phyloP scores from a whole-genome alignment of 64 coral and sea anemone genomes.

The Acropora tenuis region DNA sequence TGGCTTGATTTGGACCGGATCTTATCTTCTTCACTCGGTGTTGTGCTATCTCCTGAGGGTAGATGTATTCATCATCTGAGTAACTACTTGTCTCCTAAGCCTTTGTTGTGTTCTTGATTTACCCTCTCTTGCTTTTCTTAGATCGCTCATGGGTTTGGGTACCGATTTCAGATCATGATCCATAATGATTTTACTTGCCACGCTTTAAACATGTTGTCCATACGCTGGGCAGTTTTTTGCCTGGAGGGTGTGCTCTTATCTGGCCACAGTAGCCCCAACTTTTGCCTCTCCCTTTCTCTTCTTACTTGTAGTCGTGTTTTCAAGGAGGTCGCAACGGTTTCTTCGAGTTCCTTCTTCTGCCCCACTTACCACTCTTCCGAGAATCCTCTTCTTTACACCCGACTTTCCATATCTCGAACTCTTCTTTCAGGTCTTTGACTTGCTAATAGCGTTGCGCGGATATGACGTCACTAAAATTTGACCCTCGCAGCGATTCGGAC shows the following conservation, averaged over 20 bases:
- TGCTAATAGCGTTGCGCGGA: no score
- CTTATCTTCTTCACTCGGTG: constrained; percentile 57
- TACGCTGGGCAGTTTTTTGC: constrained; percentile 59
- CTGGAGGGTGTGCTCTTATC: constrained; percentile 55
- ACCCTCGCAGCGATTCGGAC: no score
- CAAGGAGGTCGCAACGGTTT: not conserved
- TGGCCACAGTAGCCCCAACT: constrained; percentile 70
- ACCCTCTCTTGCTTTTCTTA: constrained; percentile 3
- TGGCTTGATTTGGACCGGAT: constrained; percentile 56
- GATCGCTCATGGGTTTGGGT: not conserved
- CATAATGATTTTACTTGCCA: constrained; percentile 77
- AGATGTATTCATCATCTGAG: constrained; percentile 61
- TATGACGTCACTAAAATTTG: no score
- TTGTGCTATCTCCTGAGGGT: constrained; percentile 36
- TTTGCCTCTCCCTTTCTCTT: constrained; percentile 21
- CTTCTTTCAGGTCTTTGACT: constrained; percentile 71
- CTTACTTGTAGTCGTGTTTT: not conserved
- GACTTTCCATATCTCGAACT: constrained; percentile 57
- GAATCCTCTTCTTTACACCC: not conserved
- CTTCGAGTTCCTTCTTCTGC: not conserved
- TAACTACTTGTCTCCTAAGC: constrained; percentile 18
- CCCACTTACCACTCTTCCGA: not conserved
- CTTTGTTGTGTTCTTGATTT: constrained; percentile 32
- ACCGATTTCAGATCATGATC: constrained; percentile 31
- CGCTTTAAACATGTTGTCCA: constrained; percentile 68